Evolutionary conservation across 1,140 invertebrate genomes (phyloP).

Genomic region (Drosophila kikkawai): DNA sequence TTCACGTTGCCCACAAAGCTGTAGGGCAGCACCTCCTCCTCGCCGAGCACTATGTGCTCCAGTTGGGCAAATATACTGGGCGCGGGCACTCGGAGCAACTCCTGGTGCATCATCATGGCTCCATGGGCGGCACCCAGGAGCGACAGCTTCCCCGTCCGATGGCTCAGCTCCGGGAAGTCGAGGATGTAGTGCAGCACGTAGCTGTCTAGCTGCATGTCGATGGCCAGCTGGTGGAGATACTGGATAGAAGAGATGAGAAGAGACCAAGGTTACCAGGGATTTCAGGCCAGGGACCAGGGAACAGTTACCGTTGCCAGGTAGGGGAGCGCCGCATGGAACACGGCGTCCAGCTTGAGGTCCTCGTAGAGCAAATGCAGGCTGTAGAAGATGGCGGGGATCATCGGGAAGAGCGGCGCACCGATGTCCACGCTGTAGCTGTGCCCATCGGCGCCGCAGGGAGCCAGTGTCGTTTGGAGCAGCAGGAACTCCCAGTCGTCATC

Average conservation of each 20-base stretch:
- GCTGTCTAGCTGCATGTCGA: constrained; percentile 90
- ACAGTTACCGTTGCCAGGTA: constrained; percentile 86
- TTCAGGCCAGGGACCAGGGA: neutral
- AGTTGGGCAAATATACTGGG: constrained; percentile 90
- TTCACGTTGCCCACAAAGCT: constrained; percentile 91
- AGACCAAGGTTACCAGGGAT: neutral
- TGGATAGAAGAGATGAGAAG: constrained; percentile 35
- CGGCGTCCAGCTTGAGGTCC: constrained; percentile 93
- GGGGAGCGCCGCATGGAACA: constrained; percentile 89
- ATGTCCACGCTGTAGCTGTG: constrained; percentile 85
- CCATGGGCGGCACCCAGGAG: constrained; percentile 86
- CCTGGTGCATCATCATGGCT: constrained; percentile 88
- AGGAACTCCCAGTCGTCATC: constrained; percentile 93
- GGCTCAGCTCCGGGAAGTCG: constrained; percentile 89
- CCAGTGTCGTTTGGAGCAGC: constrained; percentile 80
- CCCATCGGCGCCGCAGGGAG: constrained; percentile 44
- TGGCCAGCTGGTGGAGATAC: constrained; percentile 92
- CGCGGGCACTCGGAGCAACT: constrained; percentile 88
- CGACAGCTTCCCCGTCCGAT: constrained; percentile 82
- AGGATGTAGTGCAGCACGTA: constrained; percentile 94
- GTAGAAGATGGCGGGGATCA: constrained; percentile 91
- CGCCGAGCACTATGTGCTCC: constrained; percentile 87
- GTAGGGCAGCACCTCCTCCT: constrained; percentile 86
- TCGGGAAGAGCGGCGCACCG: constrained; percentile 89
- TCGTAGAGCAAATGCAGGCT: constrained; percentile 95